phyloP scores from a whole-genome alignment of 2,888 invertebrate genomes.

The Trachelus troglodyta region DNA sequence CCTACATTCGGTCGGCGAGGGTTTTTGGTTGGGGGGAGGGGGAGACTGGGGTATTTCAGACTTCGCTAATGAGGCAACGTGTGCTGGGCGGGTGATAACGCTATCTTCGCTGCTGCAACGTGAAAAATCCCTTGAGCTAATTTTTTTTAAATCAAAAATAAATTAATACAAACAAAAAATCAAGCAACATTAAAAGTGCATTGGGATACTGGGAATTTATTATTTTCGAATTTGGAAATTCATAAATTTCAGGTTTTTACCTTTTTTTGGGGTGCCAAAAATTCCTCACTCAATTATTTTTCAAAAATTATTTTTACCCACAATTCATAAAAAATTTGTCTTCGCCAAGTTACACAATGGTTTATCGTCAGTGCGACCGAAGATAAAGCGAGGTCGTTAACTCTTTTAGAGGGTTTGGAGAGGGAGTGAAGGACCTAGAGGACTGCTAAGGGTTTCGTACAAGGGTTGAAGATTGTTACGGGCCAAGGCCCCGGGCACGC shows the following conservation, averaged over 20 bases:
- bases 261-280: too few relatives aligned
- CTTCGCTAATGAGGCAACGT: conserved; percentile 52
- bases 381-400: conserved; percentile 49
- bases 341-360: background rate
- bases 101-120: conserved; percentile 33
- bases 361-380: conserved; percentile 7
- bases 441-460: conserved; percentile 34
- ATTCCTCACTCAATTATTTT: background rate
- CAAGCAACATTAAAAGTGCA: background rate
- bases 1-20: background rate
- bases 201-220: background rate
- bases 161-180: background rate
- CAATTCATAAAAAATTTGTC: background rate
- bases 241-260: too few relatives aligned
- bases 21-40: background rate
- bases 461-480: conserved; percentile 46
- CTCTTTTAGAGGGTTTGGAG: conserved; percentile 38
- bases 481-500: background rate
- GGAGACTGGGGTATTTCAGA: conserved; percentile 24
- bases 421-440: conserved; percentile 7
- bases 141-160: background rate
- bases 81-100: conserved; percentile 50
- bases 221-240: too few relatives aligned
- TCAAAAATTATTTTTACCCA: background rate
- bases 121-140: conserved; percentile 20